Evolutionary conservation across 2,797 vertebrate species (phyloP).

Genomic region (Podarcis siculus): DNA sequence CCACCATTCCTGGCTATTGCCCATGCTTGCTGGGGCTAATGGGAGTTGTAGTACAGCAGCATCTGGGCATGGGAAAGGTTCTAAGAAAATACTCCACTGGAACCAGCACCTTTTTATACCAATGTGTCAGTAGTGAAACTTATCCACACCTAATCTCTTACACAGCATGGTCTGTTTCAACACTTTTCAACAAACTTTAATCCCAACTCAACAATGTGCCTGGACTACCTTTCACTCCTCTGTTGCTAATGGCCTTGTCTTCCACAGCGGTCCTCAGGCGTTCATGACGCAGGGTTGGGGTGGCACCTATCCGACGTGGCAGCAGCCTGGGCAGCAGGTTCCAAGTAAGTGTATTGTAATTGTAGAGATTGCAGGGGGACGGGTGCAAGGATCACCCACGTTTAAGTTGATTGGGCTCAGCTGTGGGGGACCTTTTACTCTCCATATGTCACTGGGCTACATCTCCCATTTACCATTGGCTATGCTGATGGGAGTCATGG

Average conservation of each 20-base stretch:
- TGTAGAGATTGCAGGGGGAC: fast-evolving
- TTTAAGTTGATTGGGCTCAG: not conserved
- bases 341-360: slow-evolving; percentile 86
- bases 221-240: not conserved
- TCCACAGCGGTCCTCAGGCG: slow-evolving; percentile 89
- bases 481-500: too few relatives aligned
- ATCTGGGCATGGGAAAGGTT: too few relatives aligned
- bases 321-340: slow-evolving; percentile 93
- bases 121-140: too few relatives aligned
- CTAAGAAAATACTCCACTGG: too few relatives aligned
- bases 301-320: slow-evolving; percentile 96
- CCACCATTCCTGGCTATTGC: too few relatives aligned
- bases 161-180: not conserved
- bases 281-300: slow-evolving; percentile 97
- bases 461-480: too few relatives aligned
- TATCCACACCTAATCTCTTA: too few relatives aligned
- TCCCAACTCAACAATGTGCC: not conserved
- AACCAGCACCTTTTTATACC: too few relatives aligned
- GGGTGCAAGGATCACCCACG: not conserved
- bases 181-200: not conserved
- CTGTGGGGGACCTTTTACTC: not conserved
- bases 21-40: too few relatives aligned
- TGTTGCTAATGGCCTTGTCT: slow-evolving; percentile 1
- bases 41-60: too few relatives aligned
- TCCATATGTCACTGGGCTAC: not conserved